A percentile compares a stretch with the other conserved stretches of the same genome.
These are phyloP conservation scores for Smutsia temminckii DNA, from an alignment of 2,797 vertebrate species.

Conservation along the genomic window DNA sequence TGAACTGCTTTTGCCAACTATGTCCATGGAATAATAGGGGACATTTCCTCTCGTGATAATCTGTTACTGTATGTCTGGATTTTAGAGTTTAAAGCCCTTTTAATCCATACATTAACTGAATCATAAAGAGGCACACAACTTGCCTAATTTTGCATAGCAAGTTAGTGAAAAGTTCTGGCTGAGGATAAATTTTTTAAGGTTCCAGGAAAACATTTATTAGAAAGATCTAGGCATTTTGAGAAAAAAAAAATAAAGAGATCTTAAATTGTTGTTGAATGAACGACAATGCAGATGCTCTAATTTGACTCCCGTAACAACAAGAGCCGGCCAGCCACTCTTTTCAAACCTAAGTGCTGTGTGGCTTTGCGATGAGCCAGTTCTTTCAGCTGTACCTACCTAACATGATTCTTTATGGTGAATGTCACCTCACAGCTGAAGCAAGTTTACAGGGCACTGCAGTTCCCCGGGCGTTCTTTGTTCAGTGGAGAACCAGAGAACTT, in stretches of 20 bases:
- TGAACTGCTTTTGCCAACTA: background rate
- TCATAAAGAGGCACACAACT: background rate
- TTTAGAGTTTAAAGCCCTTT: background rate
- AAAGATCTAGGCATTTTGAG: background rate
- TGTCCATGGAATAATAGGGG: background rate
- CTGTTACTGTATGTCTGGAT: background rate
- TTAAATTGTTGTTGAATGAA: slow-evolving; percentile 16
- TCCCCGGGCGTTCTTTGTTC: slow-evolving; percentile 55
- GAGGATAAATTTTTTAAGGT: background rate
- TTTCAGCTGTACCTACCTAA: slow-evolving; percentile 14
- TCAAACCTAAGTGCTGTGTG: background rate
- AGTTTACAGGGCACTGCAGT: slow-evolving; percentile 43
- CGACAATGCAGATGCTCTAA: background rate
- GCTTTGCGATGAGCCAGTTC: slow-evolving; percentile 29
- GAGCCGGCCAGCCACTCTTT: slow-evolving; percentile 10
- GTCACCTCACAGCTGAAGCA: slow-evolving; percentile 52
- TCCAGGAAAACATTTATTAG: background rate
- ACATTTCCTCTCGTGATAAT: background rate
- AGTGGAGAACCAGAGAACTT: slow-evolving; percentile 59
- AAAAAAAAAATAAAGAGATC: background rate
- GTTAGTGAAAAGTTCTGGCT: slow-evolving; percentile 29
- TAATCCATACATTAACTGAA: background rate
- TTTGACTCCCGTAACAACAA: background rate
- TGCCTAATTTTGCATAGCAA: background rate
- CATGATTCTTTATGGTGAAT: slow-evolving; percentile 54